phyloP scores from a whole-genome alignment of 2,113 vertebrate genomes.

The Cyprinodon tularosa region DNA sequence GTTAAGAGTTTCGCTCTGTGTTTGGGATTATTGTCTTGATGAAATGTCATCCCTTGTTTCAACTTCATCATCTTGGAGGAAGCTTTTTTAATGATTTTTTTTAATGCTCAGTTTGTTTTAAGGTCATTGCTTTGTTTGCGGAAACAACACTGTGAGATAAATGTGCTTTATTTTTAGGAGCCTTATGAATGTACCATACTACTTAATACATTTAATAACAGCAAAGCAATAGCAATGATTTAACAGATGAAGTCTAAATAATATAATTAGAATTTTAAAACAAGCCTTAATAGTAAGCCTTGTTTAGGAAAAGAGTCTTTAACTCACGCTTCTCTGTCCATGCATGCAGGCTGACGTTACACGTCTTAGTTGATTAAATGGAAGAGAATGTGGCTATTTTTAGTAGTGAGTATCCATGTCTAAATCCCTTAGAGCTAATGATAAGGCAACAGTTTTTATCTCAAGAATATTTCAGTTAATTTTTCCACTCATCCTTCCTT shows the following conservation, averaged over 20 bases:
- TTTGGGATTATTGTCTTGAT: no score
- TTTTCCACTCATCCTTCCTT: no score
- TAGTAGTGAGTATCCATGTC: constrained; percentile 61
- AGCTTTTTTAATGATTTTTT: constrained; percentile 2
- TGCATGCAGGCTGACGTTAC: constrained; percentile 17
- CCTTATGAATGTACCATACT: no score
- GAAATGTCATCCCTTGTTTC: no score
- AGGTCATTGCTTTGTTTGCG: no score
- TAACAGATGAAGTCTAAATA: not conserved
- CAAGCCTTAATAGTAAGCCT: not conserved
- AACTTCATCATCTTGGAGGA: not conserved
- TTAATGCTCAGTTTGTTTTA: not conserved
- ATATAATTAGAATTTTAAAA: not conserved
- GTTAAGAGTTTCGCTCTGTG: no score
- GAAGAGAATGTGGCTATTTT: constrained; percentile 13
- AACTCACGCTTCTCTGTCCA: constrained; percentile 1
- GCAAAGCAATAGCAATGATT: not conserved
- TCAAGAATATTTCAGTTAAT: no score
- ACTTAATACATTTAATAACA: not conserved
- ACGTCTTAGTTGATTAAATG: constrained; percentile 41
- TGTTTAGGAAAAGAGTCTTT: not conserved
- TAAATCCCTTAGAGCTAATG: constrained; percentile 52
- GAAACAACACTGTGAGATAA: not conserved
- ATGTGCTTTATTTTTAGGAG: not conserved
- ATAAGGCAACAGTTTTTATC: not conserved